Evolutionary conservation across 2,888 invertebrate species (phyloP).

Genomic region (Lamellibrachia columna): DNA sequence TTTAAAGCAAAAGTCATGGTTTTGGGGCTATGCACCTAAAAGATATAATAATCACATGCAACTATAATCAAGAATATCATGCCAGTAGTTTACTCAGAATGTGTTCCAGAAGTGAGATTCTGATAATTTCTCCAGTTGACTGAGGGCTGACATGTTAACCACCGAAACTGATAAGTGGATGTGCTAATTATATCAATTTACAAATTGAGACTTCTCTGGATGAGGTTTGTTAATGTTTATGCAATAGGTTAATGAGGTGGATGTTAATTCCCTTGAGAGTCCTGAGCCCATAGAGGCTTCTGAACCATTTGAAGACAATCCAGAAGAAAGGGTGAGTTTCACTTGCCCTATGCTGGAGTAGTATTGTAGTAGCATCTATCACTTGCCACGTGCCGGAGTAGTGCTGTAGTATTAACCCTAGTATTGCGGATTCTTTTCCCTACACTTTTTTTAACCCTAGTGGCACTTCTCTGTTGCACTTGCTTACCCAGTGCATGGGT

Average conservation of each 20-base stretch:
- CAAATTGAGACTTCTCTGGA: background rate
- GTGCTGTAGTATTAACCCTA: background rate
- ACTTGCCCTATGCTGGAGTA: background rate
- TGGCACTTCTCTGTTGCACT: background rate
- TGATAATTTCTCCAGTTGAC: too few species aligned
- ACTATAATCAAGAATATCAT: too few species aligned
- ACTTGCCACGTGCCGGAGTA: background rate
- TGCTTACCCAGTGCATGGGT: background rate
- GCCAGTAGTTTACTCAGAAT: too few species aligned
- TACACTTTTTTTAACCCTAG: background rate
- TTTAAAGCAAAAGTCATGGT: background rate
- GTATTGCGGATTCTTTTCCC: background rate
- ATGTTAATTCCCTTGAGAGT: background rate
- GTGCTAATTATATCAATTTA: background rate
- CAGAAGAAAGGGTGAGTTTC: slow-evolving; percentile 16
- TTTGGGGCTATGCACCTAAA: too few species aligned
- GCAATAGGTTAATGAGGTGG: background rate
- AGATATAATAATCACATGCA: too few species aligned
- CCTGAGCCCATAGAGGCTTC: background rate
- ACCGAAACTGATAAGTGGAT: background rate
- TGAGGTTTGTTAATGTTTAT: background rate
- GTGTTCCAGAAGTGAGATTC: too few species aligned
- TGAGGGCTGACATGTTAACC: too few species aligned
- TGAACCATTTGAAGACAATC: background rate
- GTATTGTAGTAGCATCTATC: background rate